Conservation (phyloP, 2,797 vertebrate species). For the Avahi laniger region DNA sequence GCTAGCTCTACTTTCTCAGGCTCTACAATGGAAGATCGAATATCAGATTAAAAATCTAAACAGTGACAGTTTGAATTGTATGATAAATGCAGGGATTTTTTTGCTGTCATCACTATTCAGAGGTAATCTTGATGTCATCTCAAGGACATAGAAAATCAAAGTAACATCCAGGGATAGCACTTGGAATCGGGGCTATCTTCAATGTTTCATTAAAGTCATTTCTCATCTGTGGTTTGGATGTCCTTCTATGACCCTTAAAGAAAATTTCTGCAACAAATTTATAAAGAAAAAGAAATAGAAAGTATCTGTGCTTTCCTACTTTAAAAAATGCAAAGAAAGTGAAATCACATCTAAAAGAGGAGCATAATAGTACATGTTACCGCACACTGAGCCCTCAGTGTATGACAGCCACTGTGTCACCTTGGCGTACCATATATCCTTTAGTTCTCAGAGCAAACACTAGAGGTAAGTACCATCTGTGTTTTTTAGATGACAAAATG, state of each 20-base stretch:
- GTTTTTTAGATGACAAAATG: background rate
- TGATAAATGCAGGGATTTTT: background rate
- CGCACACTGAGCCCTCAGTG: fast-evolving
- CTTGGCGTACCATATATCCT: too few species aligned
- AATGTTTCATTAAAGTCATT: background rate
- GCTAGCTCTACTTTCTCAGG: background rate
- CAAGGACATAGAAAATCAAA: constrained; percentile 24
- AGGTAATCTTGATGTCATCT: background rate
- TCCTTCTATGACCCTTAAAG: background rate
- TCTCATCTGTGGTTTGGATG: background rate
- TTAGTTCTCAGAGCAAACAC: background rate
- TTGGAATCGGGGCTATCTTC: background rate
- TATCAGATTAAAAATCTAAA: background rate
- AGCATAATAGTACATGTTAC: background rate
- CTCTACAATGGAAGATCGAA: background rate
- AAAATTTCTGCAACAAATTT: background rate
- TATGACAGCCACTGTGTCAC: background rate
- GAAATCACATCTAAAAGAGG: background rate
- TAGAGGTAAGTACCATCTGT: background rate
- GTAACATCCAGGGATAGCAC: background rate
- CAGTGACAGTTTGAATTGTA: background rate
- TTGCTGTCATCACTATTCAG: background rate
- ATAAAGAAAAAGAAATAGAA: background rate
- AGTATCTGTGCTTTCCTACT: background rate
- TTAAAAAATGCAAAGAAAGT: background rate